These are phyloP conservation scores for Gnatocerus cornutus DNA, from an alignment of 2,888 invertebrate genomes.

Conservation along the genomic window DNA sequence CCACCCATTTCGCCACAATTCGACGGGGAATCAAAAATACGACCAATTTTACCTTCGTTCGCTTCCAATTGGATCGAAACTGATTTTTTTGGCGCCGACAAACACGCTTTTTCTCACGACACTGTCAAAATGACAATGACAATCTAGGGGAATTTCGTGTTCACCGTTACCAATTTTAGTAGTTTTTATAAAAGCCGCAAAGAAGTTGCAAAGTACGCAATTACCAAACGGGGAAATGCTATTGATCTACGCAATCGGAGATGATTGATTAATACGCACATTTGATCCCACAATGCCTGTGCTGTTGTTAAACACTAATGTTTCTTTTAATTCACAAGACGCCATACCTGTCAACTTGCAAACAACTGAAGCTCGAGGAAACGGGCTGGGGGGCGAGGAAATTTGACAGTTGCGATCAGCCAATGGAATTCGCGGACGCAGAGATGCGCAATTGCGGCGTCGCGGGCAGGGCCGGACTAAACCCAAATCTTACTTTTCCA, in stretches of 20 bases:
- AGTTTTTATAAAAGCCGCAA: slow-evolving; percentile 33
- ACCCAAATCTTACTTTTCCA: no score
- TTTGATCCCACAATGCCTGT: slow-evolving; percentile 36
- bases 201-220: slow-evolving; percentile 18
- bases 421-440: neutral
- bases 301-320: slow-evolving; percentile 49
- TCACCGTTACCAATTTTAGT: slow-evolving; percentile 6
- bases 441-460: slow-evolving; percentile 3
- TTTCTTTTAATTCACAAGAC: slow-evolving; percentile 51
- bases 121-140: slow-evolving; percentile 35
- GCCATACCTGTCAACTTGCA: slow-evolving; percentile 48
- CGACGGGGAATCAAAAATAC: no score
- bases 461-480: neutral
- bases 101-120: slow-evolving; percentile 21
- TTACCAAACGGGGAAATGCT: neutral
- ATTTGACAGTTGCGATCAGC: neutral
- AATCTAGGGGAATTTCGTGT: slow-evolving; percentile 18
- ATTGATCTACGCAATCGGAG: neutral
- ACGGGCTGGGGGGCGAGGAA: neutral
- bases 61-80: neutral
- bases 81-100: slow-evolving; percentile 30
- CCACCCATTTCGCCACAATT: no score
- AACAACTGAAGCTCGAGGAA: slow-evolving; percentile 14
- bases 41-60: slow-evolving; percentile 31
- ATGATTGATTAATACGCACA: slow-evolving; percentile 44